Evolutionary conservation across 2,797 vertebrate genomes (phyloP).

Genomic region (Odontamblyopus rebecca): DNA sequence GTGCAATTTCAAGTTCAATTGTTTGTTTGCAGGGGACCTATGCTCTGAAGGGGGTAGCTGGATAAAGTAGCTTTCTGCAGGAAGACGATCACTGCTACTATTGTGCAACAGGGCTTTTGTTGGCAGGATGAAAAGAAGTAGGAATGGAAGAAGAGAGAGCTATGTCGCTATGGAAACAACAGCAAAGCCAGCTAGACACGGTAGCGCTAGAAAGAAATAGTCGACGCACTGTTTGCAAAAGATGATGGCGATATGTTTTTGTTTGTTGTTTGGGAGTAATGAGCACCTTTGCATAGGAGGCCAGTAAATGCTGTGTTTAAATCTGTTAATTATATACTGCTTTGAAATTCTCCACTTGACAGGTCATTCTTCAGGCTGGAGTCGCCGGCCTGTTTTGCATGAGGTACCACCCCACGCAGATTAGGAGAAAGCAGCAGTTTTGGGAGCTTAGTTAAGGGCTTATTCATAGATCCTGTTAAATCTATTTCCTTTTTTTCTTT

Average conservation of each 20-base stretch:
- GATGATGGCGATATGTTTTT: slow-evolving; percentile 64
- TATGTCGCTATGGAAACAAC: slow-evolving; percentile 83
- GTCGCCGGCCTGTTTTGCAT: slow-evolving; percentile 44
- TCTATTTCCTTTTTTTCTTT: not conserved
- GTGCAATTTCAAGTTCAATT: slow-evolving; percentile 13
- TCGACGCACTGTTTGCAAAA: slow-evolving; percentile 57
- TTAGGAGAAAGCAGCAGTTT: slow-evolving; percentile 39
- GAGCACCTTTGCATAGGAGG: slow-evolving; percentile 20
- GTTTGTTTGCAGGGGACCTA: not conserved
- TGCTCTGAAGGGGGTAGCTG: slow-evolving; percentile 15
- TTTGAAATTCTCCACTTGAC: slow-evolving; percentile 21
- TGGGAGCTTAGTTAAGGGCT: slow-evolving; percentile 41
- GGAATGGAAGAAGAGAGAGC: slow-evolving; percentile 78
- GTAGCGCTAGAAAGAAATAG: slow-evolving; percentile 19
- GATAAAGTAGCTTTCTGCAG: slow-evolving; percentile 64
- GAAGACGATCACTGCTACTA: slow-evolving; percentile 71
- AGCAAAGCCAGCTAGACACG: slow-evolving; percentile 61
- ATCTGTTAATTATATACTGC: slow-evolving; percentile 15
- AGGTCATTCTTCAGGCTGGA: slow-evolving; percentile 35
- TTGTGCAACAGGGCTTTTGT: slow-evolving; percentile 80
- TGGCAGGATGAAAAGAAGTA: slow-evolving; percentile 77
- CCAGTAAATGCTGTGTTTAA: not conserved
- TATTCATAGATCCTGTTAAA: slow-evolving; percentile 57
- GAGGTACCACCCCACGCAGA: slow-evolving; percentile 41
- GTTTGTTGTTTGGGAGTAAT: slow-evolving; percentile 31